Evolutionary conservation across 2,797 vertebrate genomes (phyloP), one percentile per base, ranked within the genome.

Genomic region (Xiphophorus birchmanni): DNA sequence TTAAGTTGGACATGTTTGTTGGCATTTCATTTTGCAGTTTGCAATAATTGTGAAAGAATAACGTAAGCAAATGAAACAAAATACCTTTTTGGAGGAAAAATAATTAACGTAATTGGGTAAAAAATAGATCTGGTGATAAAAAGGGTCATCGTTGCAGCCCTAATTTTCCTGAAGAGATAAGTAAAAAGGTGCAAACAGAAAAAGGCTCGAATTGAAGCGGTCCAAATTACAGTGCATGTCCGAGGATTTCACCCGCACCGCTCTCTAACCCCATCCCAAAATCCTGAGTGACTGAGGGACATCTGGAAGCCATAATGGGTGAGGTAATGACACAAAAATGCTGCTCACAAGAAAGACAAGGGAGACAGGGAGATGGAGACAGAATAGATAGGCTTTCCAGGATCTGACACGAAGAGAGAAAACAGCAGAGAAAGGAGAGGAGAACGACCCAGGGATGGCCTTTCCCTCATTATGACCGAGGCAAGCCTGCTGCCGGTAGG

Each of bases 241-340:
- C 87, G 85, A 90, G 83, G 42, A 86, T 89, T 80, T 84, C 80
- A 89, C 74, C 86, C 80, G 21, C 74, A 83, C 54, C 35, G 13
- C 15, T 26, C 86, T 89, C 83, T 83, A 87, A 86, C 79, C 80
- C 88, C 82, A 91, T 86, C 90, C 81, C 84, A 80, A 71, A 71
- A n/a, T 90, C 84, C 85, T 76, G 78, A 91, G 88, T 84, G 93
- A 92, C 45, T 63, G 84, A 85, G 91, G 87, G 90, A 95, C 95
- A 96, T 96, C 96, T 96, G 96, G 96, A 96, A 96, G 91, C 89
- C 90, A 96, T 96, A 95, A 95, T 80, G 78, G 77, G 85, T 96
- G 96, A 96, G 92, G 92, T 95, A 96, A 95, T 87, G 83, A 92
- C 93, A 90, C 87, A 96, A 96, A 96, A 95, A 96, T 96, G 94